Conservation (phyloP, 2,113 vertebrate genomes). For the Spea bombifrons region DNA sequence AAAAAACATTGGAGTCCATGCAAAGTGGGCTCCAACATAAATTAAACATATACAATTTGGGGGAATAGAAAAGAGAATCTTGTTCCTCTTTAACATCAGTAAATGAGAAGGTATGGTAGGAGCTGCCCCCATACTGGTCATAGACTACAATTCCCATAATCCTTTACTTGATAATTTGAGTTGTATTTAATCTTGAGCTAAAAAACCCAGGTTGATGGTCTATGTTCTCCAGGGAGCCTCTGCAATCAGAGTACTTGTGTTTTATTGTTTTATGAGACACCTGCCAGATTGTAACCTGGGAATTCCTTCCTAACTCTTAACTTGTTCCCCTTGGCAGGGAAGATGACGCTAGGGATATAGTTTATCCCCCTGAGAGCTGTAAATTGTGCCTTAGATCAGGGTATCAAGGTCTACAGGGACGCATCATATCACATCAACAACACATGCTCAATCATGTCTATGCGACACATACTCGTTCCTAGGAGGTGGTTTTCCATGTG, state of each 20-base stretch:
- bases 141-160: background rate
- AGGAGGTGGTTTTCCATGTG: constrained; percentile 11
- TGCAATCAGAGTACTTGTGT: constrained; percentile 8
- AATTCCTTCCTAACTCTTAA: background rate
- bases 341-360: background rate
- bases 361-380: background rate
- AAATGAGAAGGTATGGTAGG: too few relatives aligned
- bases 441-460: constrained; percentile 38
- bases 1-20: too few relatives aligned
- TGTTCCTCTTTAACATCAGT: too few relatives aligned
- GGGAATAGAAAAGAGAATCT: too few relatives aligned
- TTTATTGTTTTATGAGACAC: constrained; percentile 46
- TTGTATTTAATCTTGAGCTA: too few relatives aligned
- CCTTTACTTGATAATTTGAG: background rate
- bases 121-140: too few relatives aligned
- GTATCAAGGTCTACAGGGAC: constrained; percentile 5
- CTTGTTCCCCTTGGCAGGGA: constrained; percentile 2
- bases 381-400: constrained; percentile 10
- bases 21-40: too few relatives aligned
- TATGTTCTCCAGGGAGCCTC: background rate
- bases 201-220: background rate
- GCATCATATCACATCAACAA: constrained; percentile 25
- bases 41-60: too few relatives aligned
- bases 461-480: background rate
- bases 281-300: constrained; percentile 35